phyloP scores from a whole-genome alignment of 1,140 invertebrate species.

The Trichonephila clavipes region DNA sequence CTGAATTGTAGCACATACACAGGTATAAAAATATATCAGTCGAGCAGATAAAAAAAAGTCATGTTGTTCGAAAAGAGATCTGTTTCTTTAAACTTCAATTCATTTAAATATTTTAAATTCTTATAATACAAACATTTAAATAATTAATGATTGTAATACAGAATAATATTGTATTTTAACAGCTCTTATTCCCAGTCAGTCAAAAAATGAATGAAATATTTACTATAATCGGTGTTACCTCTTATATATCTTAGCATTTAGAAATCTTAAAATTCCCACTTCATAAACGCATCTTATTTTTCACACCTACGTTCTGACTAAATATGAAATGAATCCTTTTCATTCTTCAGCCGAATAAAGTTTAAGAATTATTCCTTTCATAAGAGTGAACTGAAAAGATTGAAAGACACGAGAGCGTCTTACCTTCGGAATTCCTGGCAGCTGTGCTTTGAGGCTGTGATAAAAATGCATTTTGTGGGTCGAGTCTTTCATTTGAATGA shows the following conservation, averaged over 20 bases:
- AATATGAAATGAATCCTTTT: background rate
- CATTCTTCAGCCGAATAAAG: background rate
- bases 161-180: too few species aligned
- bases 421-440: constrained; percentile 95
- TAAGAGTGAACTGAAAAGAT: background rate
- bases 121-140: too few species aligned
- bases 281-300: background rate
- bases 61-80: too few species aligned
- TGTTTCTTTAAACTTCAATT: too few species aligned
- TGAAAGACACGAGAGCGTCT: constrained; percentile 79
- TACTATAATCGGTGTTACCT: too few species aligned
- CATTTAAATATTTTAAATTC: too few species aligned
- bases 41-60: too few species aligned
- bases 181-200: too few species aligned
- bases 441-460: constrained; percentile 89
- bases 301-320: background rate
- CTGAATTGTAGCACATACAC: too few species aligned
- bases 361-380: background rate
- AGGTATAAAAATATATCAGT: too few species aligned
- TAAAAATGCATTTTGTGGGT: constrained; percentile 94
- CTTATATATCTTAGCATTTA: background rate
- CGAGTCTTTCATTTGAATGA: constrained; percentile 94
- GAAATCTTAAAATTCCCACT: background rate
- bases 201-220: too few species aligned
- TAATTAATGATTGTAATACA: too few species aligned